Base-by-base conservation (phyloP, 2,797 vertebrate genomes). In the Pterois miles region DNA sequence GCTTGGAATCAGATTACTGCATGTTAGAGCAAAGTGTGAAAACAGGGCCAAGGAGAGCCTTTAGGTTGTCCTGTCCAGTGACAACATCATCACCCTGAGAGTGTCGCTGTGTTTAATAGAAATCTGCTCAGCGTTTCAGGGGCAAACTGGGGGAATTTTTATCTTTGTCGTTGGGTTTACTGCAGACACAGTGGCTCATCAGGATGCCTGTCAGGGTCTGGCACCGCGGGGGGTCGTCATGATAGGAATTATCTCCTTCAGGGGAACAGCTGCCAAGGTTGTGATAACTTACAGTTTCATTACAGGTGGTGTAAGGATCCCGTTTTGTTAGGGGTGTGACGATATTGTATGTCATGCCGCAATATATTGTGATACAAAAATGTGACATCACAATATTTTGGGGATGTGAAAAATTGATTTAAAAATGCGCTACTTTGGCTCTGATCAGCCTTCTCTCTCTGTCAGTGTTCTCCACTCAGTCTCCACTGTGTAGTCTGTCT, bases 201-300 rank as follows among this genome's bases (percentile, higher is more conserved):
- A 70, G 72, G 84, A 60, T 79, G 59, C 68, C 75, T 83, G 82
- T 82, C 88, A 78, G 81, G 60, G 67, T 77, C 68, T 76, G 67
- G 33, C 74, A 68, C 74, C 78, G 68, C 78, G 56, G 56, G 62
- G 43, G 65, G 78, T 75, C 76, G 80, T 70, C 73, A 66, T 83
- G 83, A 88, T 87, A 81, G 83, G 63, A 75, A 76, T 76, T 13
- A 80, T 77, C 76, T 85, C 65, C 77, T 83, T 65, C 74, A 76
- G 59, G 65, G 73, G 53, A 74, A 64, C 66, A 72, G 76, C 83
- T 86, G 81, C 65, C 72, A 82, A 65, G 67, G 34, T 59, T 82
- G 52, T 62, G 71, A 80, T 86, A 81, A 62, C 38, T 83, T 60
- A 62, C 31, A 78, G 72, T 68, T 80, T n/a, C 38, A 74, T 76